Percentiles rank a stretch among this genome's conserved stretches.
Evolutionary conservation across 2,797 vertebrate species (phyloP).

Genomic region (Rhinichthys osculus): DNA sequence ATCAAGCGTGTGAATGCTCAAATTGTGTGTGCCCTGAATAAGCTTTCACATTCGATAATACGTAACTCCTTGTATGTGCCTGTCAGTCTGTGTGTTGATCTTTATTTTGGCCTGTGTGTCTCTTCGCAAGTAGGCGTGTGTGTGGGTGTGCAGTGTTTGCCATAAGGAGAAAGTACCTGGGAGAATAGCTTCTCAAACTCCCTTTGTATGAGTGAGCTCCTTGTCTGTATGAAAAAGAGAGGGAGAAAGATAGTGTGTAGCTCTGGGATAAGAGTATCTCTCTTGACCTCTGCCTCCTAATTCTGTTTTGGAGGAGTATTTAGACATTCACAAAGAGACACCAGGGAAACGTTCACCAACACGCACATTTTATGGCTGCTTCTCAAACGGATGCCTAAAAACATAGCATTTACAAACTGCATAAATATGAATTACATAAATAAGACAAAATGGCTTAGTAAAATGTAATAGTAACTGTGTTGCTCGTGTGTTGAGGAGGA

Average conservation of each 20-base stretch:
- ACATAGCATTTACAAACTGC: slow-evolving; percentile 35
- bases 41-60: slow-evolving; percentile 35
- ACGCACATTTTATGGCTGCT: slow-evolving; percentile 22
- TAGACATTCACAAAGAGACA: slow-evolving; percentile 35
- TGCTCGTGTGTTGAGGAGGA: slow-evolving; percentile 46
- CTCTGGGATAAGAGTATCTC: slow-evolving; percentile 53
- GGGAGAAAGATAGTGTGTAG: slow-evolving; percentile 22
- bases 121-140: slow-evolving; percentile 50
- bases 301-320: slow-evolving; percentile 43
- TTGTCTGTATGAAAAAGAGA: slow-evolving; percentile 39
- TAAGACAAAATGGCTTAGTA: slow-evolving; percentile 12
- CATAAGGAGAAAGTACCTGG: slow-evolving; percentile 59
- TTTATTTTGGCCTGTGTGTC: slow-evolving; percentile 44
- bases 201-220: slow-evolving; percentile 52
- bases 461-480: slow-evolving; percentile 31
- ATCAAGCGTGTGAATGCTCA: slow-evolving; percentile 47
- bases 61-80: slow-evolving; percentile 41
- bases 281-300: slow-evolving; percentile 59
- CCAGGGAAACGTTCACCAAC: slow-evolving; percentile 23
- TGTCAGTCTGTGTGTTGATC: slow-evolving; percentile 48
- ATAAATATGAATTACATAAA: slow-evolving; percentile 33
- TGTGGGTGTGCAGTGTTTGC: slow-evolving; percentile 61
- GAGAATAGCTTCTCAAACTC: slow-evolving; percentile 58
- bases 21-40: slow-evolving; percentile 33
- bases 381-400: slow-evolving; percentile 28